A percentile compares a stretch with the other conserved stretches of the same genome.
Evolutionary conservation across 2,113 vertebrate species (phyloP).

Genomic region (Peromyscus leucopus): DNA sequence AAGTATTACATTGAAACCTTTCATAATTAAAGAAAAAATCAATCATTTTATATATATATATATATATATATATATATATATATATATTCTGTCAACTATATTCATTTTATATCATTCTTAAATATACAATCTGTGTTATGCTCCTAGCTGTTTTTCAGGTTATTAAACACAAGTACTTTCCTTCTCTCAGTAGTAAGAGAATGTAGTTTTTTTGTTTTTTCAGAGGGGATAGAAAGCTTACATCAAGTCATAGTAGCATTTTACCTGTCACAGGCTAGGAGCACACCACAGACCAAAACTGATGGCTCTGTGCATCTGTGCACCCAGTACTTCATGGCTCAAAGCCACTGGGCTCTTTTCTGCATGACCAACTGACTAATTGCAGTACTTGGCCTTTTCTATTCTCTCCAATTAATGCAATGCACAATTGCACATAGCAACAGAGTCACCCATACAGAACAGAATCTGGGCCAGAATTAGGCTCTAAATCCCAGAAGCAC

Average conservation of each 20-base stretch:
- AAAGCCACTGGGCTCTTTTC: slow-evolving; percentile 89
- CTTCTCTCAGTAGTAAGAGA: slow-evolving; percentile 81
- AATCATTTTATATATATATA: no score
- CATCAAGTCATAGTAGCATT: slow-evolving; percentile 86
- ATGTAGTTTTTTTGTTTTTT: slow-evolving; percentile 81
- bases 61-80: not conserved
- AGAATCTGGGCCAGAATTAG: slow-evolving; percentile 88
- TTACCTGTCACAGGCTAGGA: slow-evolving; percentile 86
- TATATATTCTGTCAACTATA: not conserved
- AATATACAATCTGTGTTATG: slow-evolving; percentile 74
- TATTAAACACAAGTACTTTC: slow-evolving; percentile 64
- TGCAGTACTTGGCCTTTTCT: slow-evolving; percentile 89
- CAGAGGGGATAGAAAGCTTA: slow-evolving; percentile 85
- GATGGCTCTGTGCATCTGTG: slow-evolving; percentile 88
- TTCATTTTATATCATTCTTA: slow-evolving; percentile 23
- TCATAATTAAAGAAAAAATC: not conserved
- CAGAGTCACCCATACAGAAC: slow-evolving; percentile 89
- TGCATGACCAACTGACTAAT: slow-evolving; percentile 91
- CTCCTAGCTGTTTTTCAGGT: slow-evolving; percentile 77
- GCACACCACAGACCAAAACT: slow-evolving; percentile 82
- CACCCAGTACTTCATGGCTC: slow-evolving; percentile 86
- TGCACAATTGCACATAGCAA: slow-evolving; percentile 88
- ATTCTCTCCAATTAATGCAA: slow-evolving; percentile 90
- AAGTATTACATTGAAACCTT: not conserved
- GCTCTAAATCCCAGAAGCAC: slow-evolving; percentile 89